Percentiles rank a stretch among this genome's conserved stretches.
phyloP scores from a whole-genome alignment of 1,140 invertebrate genomes.

The Anastatus disparis region DNA sequence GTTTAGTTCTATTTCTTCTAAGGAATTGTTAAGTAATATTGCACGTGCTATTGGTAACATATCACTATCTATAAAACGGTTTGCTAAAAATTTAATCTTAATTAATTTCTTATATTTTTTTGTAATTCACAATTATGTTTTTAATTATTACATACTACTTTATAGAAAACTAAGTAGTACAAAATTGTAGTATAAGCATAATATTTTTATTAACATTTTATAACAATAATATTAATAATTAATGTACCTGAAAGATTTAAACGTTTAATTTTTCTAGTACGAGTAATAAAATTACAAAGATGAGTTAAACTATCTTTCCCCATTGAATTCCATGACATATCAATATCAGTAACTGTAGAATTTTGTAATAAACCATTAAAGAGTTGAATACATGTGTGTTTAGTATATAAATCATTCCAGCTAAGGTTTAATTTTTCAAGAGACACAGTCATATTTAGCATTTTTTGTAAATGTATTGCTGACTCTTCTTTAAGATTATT shows the following conservation, averaged over 20 bases:
- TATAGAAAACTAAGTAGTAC: slow-evolving; percentile 6
- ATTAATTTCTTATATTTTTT: not conserved
- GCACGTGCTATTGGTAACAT: slow-evolving; percentile 47
- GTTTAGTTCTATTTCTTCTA: slow-evolving; percentile 52
- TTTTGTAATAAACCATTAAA: slow-evolving; percentile 51
- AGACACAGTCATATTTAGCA: slow-evolving; percentile 52
- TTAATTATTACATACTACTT: not conserved
- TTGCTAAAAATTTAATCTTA: slow-evolving; percentile 47
- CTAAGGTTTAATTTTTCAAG: slow-evolving; percentile 62
- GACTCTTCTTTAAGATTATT: slow-evolving; percentile 58
- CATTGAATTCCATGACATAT: slow-evolving; percentile 63
- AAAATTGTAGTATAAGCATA: not conserved
- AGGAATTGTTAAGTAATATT: slow-evolving; percentile 49
- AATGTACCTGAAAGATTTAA: slow-evolving; percentile 54
- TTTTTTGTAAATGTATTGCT: slow-evolving; percentile 46
- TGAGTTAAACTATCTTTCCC: slow-evolving; percentile 42
- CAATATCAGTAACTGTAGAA: slow-evolving; percentile 46
- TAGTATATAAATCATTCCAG: slow-evolving; percentile 61
- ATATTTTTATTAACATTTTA: not conserved
- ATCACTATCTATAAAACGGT: slow-evolving; percentile 51
- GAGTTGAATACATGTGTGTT: slow-evolving; percentile 53
- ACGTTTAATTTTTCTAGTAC: slow-evolving; percentile 40
- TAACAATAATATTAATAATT: not conserved
- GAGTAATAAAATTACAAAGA: slow-evolving; percentile 46
- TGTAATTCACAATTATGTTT: too few species aligned